Evolutionary conservation across 2,797 vertebrate genomes (phyloP), one percentile per base, ranked within the genome.

Genomic region (Siniperca scherzeri): DNA sequence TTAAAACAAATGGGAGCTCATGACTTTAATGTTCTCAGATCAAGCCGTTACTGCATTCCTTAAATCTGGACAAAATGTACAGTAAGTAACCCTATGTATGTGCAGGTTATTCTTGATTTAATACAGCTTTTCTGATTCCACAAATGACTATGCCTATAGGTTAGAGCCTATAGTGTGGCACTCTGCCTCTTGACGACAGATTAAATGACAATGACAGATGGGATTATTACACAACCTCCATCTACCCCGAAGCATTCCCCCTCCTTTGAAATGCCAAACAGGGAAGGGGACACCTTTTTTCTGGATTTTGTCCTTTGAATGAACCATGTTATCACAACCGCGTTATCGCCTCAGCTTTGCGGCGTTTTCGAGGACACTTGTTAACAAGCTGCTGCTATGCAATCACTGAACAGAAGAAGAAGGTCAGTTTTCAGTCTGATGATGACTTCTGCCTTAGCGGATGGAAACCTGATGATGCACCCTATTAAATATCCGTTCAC

Each of bases 181-280:
- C 25, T 74, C 16, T 56, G 57, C 21, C 44, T 68, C 61, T 78
- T 53, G 40, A 67, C 79, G 74, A 62, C 77, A 83, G 52, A 85
- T 70, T 67, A 70, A 80, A 89, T 68, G 61, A 77, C 67, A 83
- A 83, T 88, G 78, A 73, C 91, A 93, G 86, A 92, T 88, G 88
- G 89, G 80, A 87, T 86, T 87, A 90, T 91, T 92, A 89, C 87
- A 91, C 89, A 93, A 93, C 77, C 33, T 72, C 77, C 86, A 82
- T 89, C 83, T 91, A 88, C 75, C 88, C 74, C 4, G 69, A 46
- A 88, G 86, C 83, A 16, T 71, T 68, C 75, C 65, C 42, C 44
- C 16, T 76, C 30, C 50, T 85, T 48, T 53, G 21, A 82, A 84
- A 83, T n/a, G 48, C 53, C 73, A 82, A 67, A 80, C 22, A 53